phyloP scores from a whole-genome alignment of 2,113 vertebrate species.

The Dicerorhinus sumatrensis region DNA sequence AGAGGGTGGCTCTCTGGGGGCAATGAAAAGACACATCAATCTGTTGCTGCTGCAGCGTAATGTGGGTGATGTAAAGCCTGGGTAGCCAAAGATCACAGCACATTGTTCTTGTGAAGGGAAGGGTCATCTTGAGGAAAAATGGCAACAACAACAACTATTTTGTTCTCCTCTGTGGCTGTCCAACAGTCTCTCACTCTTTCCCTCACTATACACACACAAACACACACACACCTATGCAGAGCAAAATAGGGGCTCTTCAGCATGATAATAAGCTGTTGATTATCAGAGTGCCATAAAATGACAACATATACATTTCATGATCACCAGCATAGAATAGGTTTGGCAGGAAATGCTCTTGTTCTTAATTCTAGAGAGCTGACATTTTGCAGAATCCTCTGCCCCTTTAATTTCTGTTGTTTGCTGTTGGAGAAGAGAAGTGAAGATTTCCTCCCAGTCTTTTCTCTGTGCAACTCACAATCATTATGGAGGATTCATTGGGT shows the following conservation, averaged over 20 bases:
- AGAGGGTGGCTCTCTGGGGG: constrained; percentile 25
- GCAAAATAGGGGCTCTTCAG: not conserved
- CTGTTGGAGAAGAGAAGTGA: not conserved
- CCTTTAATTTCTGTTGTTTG: not conserved
- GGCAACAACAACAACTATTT: constrained; percentile 9
- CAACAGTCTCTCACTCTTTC: not conserved
- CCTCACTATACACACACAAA: not conserved
- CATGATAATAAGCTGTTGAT: constrained; percentile 18
- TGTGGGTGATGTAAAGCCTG: constrained; percentile 43
- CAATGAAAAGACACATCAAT: constrained; percentile 36
- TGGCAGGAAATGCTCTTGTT: not conserved
- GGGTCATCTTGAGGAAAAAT: constrained; percentile 51
- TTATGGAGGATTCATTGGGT: not conserved
- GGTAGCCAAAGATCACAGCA: constrained; percentile 61
- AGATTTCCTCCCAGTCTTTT: not conserved
- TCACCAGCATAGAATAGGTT: not conserved
- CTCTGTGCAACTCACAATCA: not conserved
- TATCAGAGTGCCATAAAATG: not conserved
- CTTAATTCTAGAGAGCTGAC: not conserved
- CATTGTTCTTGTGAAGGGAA: constrained; percentile 38
- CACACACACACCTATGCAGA: not conserved
- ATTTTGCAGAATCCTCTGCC: not conserved
- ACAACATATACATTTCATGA: not conserved
- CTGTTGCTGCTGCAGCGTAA: constrained; percentile 16
- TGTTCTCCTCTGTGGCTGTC: constrained; percentile 29